Percentiles rank a stretch among this genome's conserved stretches.
Evolutionary conservation across 2,888 invertebrate genomes (phyloP).

Genomic region (Oxystoma pomonae): DNA sequence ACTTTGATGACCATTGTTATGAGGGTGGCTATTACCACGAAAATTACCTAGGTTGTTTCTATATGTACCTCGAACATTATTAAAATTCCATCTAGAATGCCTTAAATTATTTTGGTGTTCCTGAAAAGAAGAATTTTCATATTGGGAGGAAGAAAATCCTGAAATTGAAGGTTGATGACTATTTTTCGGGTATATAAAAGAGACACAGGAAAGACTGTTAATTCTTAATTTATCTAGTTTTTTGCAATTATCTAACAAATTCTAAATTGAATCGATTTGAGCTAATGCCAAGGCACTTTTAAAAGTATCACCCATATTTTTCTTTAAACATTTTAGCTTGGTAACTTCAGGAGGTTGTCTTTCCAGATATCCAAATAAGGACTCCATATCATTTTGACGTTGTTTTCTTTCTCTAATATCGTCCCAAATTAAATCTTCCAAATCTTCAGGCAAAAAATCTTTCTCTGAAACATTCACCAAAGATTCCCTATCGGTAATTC

Average conservation of each 20-base stretch:
- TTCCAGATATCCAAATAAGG: neutral
- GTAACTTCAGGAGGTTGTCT: conserved; percentile 1
- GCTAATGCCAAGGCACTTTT: neutral
- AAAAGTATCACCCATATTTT: neutral
- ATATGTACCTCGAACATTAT: no score
- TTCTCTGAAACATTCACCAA: conserved; percentile 1
- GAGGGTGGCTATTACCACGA: no score
- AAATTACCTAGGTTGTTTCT: no score
- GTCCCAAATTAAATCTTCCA: conserved; percentile 8
- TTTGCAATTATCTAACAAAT: conserved; percentile 1
- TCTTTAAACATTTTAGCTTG: conserved; percentile 3
- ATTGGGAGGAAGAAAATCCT: no score
- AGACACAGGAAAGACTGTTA: neutral
- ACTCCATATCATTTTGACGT: neutral
- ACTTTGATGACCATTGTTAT: no score
- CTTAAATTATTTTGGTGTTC: no score
- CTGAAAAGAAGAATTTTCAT: no score
- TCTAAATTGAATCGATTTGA: neutral
- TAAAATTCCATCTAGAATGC: no score
- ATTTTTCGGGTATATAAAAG: no score
- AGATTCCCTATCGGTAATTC: conserved; percentile 3
- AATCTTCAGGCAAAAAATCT: conserved; percentile 8
- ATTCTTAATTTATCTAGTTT: neutral
- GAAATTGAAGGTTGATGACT: no score
- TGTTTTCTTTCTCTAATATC: conserved; percentile 8